Evolutionary conservation across 1,140 invertebrate genomes (phyloP).

Genomic region (Physella acuta): DNA sequence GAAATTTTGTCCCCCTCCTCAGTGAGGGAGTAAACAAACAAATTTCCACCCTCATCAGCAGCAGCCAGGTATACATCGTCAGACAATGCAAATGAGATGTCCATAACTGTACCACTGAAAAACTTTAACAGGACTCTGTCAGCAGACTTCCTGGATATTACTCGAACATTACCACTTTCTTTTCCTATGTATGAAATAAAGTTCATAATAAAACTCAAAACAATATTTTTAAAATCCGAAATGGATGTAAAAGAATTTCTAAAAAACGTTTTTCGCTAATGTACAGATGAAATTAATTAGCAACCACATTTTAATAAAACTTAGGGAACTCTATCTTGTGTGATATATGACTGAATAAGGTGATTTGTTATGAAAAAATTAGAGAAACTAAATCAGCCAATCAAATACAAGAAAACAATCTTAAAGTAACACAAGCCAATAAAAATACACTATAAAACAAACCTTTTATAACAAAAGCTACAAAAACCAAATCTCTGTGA

Average conservation of each 20-base stretch:
- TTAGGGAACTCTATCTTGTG: background rate
- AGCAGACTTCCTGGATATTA: conserved; percentile 75
- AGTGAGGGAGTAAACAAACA: conserved; percentile 77
- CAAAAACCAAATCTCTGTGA: conserved; percentile 79
- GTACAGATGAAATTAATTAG: background rate
- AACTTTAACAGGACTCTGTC: conserved; percentile 82
- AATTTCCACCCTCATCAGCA: conserved; percentile 80
- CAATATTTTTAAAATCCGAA: background rate
- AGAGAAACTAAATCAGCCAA: background rate
- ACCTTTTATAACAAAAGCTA: conserved; percentile 91
- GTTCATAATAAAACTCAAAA: background rate
- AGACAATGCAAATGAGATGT: conserved; percentile 84
- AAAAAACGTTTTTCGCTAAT: background rate
- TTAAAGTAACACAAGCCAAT: too few relatives aligned
- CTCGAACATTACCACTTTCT: conserved; percentile 76
- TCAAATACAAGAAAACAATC: background rate
- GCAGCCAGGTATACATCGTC: conserved; percentile 78
- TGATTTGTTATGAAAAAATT: background rate
- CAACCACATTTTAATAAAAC: background rate
- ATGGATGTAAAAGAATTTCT: background rate
- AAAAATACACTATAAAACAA: conserved; percentile 30
- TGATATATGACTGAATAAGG: too few relatives aligned
- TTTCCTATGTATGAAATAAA: conserved; percentile 61
- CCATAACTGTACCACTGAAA: conserved; percentile 80
- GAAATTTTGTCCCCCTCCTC: conserved; percentile 56